Percentiles rank a stretch among this genome's conserved stretches.
These are phyloP conservation scores for Conus canariensis DNA, from an alignment of 2,888 invertebrate species.

Conservation along the genomic window DNA sequence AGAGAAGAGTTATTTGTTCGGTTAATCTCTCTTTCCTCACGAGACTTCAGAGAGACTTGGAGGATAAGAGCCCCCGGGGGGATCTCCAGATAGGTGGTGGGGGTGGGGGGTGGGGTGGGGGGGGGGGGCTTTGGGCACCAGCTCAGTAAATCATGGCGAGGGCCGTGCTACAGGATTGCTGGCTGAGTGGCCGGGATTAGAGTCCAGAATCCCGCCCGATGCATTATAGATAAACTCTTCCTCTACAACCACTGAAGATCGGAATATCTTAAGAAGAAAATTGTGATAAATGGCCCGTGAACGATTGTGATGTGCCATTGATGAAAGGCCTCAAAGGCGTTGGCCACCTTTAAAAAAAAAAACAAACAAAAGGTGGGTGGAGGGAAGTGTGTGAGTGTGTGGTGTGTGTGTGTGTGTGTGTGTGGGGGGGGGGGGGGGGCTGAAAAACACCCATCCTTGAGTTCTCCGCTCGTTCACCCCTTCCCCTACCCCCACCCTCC, in stretches of 20 bases:
- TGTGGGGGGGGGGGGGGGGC: too few relatives aligned
- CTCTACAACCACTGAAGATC: neutral
- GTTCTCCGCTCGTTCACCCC: neutral
- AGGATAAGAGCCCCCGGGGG: neutral
- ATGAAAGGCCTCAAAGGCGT: neutral
- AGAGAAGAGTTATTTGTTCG: neutral
- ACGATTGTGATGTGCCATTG: conserved; percentile 22
- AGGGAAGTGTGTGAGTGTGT: too few relatives aligned
- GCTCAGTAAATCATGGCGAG: neutral
- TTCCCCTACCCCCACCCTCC: neutral
- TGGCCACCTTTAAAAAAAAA: neutral
- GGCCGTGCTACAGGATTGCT: neutral
- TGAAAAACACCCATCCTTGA: too few relatives aligned
- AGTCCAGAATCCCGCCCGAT: neutral
- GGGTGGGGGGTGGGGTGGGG: neutral
- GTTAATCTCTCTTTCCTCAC: neutral
- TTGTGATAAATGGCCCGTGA: conserved; percentile 25
- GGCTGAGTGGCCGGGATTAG: neutral
- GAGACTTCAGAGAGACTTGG: neutral
- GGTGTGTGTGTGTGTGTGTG: too few relatives aligned
- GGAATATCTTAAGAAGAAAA: conserved; percentile 30
- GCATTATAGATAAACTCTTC: neutral
- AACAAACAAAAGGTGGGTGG: neutral
- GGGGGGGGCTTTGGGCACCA: neutral
- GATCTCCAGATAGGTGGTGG: neutral